Evolutionary conservation across 1,140 invertebrate species (phyloP).

Genomic region (Heterodera schachtii): DNA sequence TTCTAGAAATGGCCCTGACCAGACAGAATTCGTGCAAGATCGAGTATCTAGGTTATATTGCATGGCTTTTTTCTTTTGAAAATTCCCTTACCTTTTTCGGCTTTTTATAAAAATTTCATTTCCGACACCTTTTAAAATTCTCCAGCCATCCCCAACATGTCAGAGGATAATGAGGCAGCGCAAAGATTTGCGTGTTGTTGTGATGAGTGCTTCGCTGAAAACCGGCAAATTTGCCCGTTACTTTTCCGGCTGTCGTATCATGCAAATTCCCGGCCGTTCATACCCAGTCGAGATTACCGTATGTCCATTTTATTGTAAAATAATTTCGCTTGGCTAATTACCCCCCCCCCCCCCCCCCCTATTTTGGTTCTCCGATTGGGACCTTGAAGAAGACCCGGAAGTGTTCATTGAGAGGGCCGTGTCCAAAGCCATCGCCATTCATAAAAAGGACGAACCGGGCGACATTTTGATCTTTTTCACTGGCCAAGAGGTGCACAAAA

Average conservation of each 20-base stretch:
- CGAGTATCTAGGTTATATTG: slow-evolving; percentile 63
- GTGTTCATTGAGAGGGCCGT: slow-evolving; percentile 72
- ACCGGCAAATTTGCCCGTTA: slow-evolving; percentile 90
- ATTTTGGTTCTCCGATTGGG: slow-evolving; percentile 72
- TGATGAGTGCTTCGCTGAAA: slow-evolving; percentile 94
- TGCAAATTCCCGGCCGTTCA: slow-evolving; percentile 83
- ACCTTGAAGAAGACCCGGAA: background rate
- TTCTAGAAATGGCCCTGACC: too few species aligned
- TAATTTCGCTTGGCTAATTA: slow-evolving; percentile 72
- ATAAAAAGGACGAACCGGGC: slow-evolving; percentile 85
- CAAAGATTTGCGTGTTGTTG: slow-evolving; percentile 87
- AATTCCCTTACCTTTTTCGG: too few species aligned
- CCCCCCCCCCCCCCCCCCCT: slow-evolving; percentile 68
- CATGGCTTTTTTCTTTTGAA: slow-evolving; percentile 67
- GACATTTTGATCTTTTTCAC: slow-evolving; percentile 82
- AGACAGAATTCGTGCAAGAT: too few species aligned
- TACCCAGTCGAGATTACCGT: slow-evolving; percentile 79
- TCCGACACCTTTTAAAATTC: too few species aligned
- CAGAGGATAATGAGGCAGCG: slow-evolving; percentile 86
- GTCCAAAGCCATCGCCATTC: slow-evolving; percentile 93
- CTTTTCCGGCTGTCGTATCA: slow-evolving; percentile 95
- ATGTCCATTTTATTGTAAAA: slow-evolving; percentile 69
- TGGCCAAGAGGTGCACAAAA: slow-evolving; percentile 74
- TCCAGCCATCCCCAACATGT: background rate
- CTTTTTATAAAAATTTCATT: too few species aligned